Evolutionary conservation across 2,888 invertebrate species (phyloP), one percentile per base, ranked within the genome.

Genomic region (Myopa testacea): DNA sequence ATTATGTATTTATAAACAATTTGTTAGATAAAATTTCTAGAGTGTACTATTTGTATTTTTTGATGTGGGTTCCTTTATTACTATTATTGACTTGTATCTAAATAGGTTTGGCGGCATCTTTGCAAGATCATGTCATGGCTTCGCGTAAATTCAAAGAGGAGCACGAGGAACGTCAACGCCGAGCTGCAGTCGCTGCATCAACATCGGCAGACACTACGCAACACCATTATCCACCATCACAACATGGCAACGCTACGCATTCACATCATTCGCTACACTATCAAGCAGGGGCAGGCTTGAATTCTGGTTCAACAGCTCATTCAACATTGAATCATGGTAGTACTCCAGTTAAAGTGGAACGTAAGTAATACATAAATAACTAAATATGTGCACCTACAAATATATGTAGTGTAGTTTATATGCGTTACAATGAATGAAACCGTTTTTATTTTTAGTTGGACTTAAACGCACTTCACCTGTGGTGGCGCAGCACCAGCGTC

Each of bases 111-210:
- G 96, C 96, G 38, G 96, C 95, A 73, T 95, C 95, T 76, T 89
- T 96, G 81, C 95, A 95, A 87, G 95, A 94, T 78, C 92, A 95
- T 82, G 94, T 95, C 82, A 91, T 95, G 76, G 93, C 93, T 68
- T 91, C 90, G 83, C 92, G 91, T 90, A 92, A 92, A 86, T 92
- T 91, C 76, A 92, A 91, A 80, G 90, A 88, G 84, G 91, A 91
- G 84, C 88, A 86, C 76, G 90, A 89, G 80, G 88, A 88, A 78
- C 86, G 89, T n/a, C 88, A 88, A 80, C 84, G 87, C 40, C 85
- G 88, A 1, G 86, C 88, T 0, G 88, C 88, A 19, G 85, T 87
- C 34, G 85, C 86, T 5, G 83, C 85, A 2, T 81, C 83, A 4
- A 63, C 81, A 38, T 60, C 69, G 37, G 34, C 74, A 40, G 34